Base-by-base conservation (phyloP, 2,888 invertebrate species). In the Penaeus monodon region DNA sequence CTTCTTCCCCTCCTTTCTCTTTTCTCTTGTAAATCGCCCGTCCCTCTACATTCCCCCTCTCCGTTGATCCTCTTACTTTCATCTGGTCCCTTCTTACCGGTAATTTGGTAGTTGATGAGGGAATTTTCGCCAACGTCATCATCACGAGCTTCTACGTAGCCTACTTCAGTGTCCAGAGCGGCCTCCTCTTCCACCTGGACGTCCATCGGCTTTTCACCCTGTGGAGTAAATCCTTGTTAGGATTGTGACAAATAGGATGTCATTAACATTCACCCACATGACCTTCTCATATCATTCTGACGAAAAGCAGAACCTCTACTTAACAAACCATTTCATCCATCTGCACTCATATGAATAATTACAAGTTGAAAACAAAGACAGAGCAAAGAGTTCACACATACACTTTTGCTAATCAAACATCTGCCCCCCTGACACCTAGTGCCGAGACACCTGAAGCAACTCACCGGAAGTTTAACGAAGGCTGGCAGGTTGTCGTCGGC, bases 401-500 rank as follows among this genome's bases (percentile, higher is more conserved):
- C 44, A 44, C 44, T 10, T 78, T 33, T 44, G 49, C 20, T 57
- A n/a, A 20, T n/a, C 17, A 24, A 8, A n/a, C 20, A 73, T 70
- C 70, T 10, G 20, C 10, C 57, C 17, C n/a, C 24, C 24, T 44
- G 49, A n/a, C 17, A 73, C 38, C 6, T 12, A 20, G 70, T 38
- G 44, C 63, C 24, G n/a, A 65, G 70, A 1, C 24, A 44, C n/a
- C 68, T 64, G 29, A 70, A 10, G 24, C 29, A 90, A 91, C 94
- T 94, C 92, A 96, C 96, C 91, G 95, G 92, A 89, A 94, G 94
- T 88, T 96, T 93, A 17, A 93, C 93, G 91, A 97, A 96, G 88
- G 94, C 94, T 0, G 96, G 96, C 90, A 95, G 94, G 91, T 96
- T 96, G 91, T 97, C 96, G 91, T 97, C 96, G 22, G 96, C 94